A percentile compares a stretch with the other conserved stretches of the same genome.
phyloP scores from a whole-genome alignment of 1,140 invertebrate genomes.

The Drosophila pseudoananassae region DNA sequence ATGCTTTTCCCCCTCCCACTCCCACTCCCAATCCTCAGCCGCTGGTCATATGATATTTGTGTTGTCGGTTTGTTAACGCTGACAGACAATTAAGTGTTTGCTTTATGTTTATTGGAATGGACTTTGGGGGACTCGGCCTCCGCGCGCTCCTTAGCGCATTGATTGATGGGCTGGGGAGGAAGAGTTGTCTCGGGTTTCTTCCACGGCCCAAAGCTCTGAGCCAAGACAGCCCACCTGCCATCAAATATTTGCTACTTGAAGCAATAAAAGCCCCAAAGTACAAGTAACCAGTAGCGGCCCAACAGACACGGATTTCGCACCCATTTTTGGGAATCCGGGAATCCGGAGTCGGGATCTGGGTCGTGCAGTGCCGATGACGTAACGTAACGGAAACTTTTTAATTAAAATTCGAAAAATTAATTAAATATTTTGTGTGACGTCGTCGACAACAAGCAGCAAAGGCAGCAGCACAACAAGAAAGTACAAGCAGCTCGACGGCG shows the following conservation, averaged over 20 bases:
- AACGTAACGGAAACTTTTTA: constrained; percentile 79
- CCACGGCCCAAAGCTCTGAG: not conserved
- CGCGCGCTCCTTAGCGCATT: constrained; percentile 65
- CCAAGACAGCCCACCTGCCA: constrained; percentile 34
- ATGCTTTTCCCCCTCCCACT: constrained; percentile 13
- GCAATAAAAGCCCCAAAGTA: constrained; percentile 52
- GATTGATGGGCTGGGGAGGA: constrained; percentile 60
- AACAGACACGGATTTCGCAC: constrained; percentile 19
- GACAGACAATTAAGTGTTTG: constrained; percentile 82
- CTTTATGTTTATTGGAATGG: constrained; percentile 82
- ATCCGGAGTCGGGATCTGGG: constrained; percentile 18
- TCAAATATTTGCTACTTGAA: constrained; percentile 64
- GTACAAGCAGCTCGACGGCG: constrained; percentile 9
- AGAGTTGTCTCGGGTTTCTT: constrained; percentile 37
- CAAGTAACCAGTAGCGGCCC: constrained; percentile 47
- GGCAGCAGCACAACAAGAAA: not conserved
- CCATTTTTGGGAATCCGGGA: not conserved
- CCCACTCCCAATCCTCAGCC: constrained; percentile 3
- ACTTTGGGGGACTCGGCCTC: constrained; percentile 52
- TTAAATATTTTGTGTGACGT: constrained; percentile 81
- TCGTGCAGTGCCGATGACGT: constrained; percentile 55
- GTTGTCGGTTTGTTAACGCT: constrained; percentile 81
- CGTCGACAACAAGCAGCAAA: constrained; percentile 32
- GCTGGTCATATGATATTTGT: constrained; percentile 78
- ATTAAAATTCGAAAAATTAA: constrained; percentile 83